phyloP scores from a whole-genome alignment of 1,140 invertebrate species.

The Lepeophtheirus salmonis region DNA sequence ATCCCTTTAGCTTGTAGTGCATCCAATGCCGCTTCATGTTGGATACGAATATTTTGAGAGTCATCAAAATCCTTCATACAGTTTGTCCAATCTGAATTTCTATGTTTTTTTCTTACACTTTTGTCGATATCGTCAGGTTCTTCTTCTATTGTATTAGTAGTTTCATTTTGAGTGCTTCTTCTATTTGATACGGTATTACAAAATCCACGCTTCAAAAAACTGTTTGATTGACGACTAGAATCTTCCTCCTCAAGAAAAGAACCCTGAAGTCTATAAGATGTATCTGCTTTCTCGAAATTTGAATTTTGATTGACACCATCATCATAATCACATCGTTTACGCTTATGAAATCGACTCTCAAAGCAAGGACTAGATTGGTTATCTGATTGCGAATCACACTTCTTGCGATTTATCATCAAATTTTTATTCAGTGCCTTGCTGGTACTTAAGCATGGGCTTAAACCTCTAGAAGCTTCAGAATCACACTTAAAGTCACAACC shows the following conservation, averaged over 20 bases:
- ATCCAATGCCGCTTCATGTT: background rate
- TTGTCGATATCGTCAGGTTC: background rate
- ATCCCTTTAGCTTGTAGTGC: background rate
- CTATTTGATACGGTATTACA: background rate
- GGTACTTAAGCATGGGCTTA: no score
- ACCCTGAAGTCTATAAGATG: background rate
- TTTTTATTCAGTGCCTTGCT: no score
- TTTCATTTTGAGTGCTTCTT: background rate
- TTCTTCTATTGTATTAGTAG: background rate
- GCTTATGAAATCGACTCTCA: no score
- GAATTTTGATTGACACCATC: no score
- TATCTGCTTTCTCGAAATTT: constrained; percentile 24
- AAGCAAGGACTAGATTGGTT: no score
- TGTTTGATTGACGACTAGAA: background rate
- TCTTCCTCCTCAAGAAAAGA: background rate
- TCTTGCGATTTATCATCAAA: no score
- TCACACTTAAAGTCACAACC: no score
- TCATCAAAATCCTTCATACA: background rate
- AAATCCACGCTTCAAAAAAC: background rate
- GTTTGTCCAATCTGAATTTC: background rate
- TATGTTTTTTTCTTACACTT: background rate
- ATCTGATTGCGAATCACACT: no score
- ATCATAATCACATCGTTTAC: no score
- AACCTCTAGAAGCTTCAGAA: no score
- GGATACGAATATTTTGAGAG: background rate